Conservation (phyloP, 2,113 vertebrate species). For the Fulica atra region DNA sequence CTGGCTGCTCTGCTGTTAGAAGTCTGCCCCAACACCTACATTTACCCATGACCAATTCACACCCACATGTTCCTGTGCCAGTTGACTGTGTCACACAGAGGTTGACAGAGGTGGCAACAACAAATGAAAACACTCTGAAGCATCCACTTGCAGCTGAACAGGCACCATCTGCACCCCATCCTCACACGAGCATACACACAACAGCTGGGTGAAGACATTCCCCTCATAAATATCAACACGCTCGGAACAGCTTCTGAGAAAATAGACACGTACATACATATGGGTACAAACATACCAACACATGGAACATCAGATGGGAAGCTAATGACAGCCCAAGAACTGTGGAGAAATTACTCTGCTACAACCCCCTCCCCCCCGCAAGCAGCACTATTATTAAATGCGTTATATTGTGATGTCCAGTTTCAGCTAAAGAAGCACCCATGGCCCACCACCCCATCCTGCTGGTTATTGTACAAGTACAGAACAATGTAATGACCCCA, state of each 20-base stretch:
- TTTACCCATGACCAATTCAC: not conserved
- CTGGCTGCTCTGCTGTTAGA: not conserved
- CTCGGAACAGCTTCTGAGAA: not conserved
- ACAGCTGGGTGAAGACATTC: not conserved
- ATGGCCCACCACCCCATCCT: not conserved
- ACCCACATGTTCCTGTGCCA: not conserved
- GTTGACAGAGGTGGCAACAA: accelerated
- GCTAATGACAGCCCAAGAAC: not conserved
- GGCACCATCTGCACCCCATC: not conserved
- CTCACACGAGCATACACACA: not conserved
- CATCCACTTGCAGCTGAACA: not conserved
- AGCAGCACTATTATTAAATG: not conserved
- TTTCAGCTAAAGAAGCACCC: not conserved
- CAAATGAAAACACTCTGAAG: not conserved
- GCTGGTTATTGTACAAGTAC: not conserved
- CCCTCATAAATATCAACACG: not conserved
- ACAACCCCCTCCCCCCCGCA: not conserved
- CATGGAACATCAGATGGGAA: not conserved
- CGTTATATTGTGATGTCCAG: not conserved
- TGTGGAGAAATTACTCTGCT: not conserved
- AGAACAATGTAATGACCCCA: not conserved
- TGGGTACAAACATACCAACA: not conserved
- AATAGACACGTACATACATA: not conserved
- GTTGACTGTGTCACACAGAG: accelerated
- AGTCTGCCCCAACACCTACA: not conserved